Conservation (phyloP, 1,140 invertebrate species). For the Eriosoma lanigerum region DNA sequence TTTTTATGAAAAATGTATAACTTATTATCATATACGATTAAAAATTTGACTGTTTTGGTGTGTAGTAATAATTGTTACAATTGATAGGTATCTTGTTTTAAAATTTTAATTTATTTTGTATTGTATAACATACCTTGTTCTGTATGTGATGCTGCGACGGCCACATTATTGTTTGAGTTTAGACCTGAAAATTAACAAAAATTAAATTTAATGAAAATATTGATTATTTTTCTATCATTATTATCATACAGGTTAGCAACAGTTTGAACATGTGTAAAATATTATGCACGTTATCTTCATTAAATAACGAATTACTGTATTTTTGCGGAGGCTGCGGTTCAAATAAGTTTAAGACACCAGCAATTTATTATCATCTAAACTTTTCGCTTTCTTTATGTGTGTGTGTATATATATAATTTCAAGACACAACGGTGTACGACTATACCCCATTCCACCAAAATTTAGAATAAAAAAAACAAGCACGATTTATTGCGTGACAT, state of each 20-base stretch:
- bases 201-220: neutral
- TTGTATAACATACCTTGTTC: constrained; percentile 39
- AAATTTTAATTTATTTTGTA: no score
- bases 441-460: neutral
- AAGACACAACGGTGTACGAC: constrained; percentile 58
- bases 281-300: no score
- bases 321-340: neutral
- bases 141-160: neutral
- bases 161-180: neutral
- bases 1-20: no score
- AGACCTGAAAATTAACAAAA: constrained; percentile 24
- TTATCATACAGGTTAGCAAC: no score
- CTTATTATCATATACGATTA: no score
- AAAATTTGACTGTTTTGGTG: no score
- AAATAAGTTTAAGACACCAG: neutral
- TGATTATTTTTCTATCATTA: neutral
- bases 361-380: constrained; percentile 46
- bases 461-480: neutral
- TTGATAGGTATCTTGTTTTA: no score
- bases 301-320: neutral
- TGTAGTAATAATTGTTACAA: no score
- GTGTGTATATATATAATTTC: constrained; percentile 65
- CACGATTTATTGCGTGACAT: constrained; percentile 77
- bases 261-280: no score
- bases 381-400: constrained; percentile 66